phyloP scores from a whole-genome alignment of 2,113 vertebrate species.

The Mola mola region DNA sequence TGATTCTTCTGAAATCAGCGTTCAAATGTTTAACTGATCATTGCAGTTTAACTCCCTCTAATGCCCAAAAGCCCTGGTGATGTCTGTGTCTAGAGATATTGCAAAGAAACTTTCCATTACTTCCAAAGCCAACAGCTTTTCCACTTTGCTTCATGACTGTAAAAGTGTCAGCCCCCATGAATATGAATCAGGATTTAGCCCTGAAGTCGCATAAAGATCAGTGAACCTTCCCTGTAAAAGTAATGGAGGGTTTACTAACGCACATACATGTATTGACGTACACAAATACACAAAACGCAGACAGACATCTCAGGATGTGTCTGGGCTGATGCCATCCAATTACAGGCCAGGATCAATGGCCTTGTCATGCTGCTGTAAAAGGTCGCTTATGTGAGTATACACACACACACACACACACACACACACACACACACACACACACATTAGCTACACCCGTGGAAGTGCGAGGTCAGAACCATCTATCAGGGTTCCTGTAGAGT shows the following conservation, averaged over 20 bases:
- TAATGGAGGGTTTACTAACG: neutral
- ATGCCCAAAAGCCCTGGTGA: too few relatives aligned
- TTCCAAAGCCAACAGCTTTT: neutral
- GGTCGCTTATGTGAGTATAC: constrained; percentile 40
- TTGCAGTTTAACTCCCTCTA: too few relatives aligned
- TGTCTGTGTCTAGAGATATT: neutral
- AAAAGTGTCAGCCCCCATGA: neutral
- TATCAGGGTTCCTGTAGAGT: constrained; percentile 51
- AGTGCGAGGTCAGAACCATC: constrained; percentile 61
- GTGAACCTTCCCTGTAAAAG: constrained; percentile 23
- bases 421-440: constrained; percentile 19
- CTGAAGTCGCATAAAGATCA: constrained; percentile 16
- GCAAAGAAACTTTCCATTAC: constrained; percentile 3
- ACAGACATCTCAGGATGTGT: constrained; percentile 17
- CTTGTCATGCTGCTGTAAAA: constrained; percentile 60
- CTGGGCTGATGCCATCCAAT: constrained; percentile 46
- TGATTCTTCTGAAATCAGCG: too few relatives aligned
- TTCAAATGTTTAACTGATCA: neutral
- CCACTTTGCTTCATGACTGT: neutral
- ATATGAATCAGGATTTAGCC: constrained; percentile 18
- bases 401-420: constrained; percentile 19
- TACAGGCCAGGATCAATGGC: constrained; percentile 64
- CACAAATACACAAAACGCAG: constrained; percentile 1
- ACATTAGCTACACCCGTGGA: constrained; percentile 16
- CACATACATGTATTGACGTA: neutral